These are phyloP conservation scores for Bombus fervidus DNA, from an alignment of 1,140 invertebrate species.

Conservation along the genomic window DNA sequence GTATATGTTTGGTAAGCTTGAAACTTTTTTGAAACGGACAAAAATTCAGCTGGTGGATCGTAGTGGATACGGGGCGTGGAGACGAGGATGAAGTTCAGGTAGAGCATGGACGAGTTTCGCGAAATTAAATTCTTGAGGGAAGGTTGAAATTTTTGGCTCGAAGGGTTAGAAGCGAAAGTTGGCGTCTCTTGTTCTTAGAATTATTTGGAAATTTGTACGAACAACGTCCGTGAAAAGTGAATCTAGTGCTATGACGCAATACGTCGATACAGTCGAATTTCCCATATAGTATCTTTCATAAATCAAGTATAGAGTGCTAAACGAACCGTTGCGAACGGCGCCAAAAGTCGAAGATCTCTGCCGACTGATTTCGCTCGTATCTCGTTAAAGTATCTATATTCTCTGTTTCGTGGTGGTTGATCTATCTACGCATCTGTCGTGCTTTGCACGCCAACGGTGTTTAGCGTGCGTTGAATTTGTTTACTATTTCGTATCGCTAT, in stretches of 20 bases:
- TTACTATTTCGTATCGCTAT: background rate
- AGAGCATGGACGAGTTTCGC: conserved; percentile 2
- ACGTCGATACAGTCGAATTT: background rate
- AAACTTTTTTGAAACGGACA: no score
- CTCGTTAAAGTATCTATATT: conserved; percentile 58
- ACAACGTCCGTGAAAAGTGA: background rate
- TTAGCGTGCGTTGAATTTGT: background rate
- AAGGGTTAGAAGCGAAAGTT: background rate
- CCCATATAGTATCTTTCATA: conserved; percentile 24
- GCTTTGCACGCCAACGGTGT: background rate
- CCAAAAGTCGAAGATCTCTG: conserved; percentile 51
- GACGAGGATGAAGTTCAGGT: conserved; percentile 4
- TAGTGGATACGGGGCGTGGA: background rate
- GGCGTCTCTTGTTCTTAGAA: background rate
- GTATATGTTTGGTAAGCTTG: background rate
- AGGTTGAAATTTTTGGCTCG: conserved; percentile 13
- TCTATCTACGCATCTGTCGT: conserved; percentile 58
- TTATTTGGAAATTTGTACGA: background rate
- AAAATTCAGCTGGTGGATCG: background rate
- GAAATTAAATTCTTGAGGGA: conserved; percentile 23
- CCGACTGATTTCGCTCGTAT: conserved; percentile 58
- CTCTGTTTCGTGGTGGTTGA: conserved; percentile 25
- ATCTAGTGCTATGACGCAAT: background rate
- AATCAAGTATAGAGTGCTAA: conserved; percentile 32
- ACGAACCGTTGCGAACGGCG: conserved; percentile 44